Evolutionary conservation across 2,797 vertebrate genomes (phyloP).

Genomic region (Emys orbicularis): DNA sequence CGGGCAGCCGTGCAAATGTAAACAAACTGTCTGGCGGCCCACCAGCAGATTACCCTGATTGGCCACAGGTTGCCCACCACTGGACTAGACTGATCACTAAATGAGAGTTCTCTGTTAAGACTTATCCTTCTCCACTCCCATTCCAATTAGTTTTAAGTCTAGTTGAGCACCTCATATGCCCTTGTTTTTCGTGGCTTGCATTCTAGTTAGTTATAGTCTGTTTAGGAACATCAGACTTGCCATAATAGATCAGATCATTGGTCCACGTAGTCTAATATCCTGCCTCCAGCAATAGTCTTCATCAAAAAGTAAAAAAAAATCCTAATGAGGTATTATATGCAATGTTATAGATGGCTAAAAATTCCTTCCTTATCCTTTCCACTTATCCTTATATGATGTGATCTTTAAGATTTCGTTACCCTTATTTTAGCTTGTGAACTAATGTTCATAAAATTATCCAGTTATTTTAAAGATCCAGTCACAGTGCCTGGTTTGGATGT

Average conservation of each 20-base stretch:
- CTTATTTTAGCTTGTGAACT: neutral
- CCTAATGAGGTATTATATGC: neutral
- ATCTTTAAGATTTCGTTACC: neutral
- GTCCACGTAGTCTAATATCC: neutral
- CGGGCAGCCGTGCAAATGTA: too few relatives aligned
- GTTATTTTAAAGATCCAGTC: neutral
- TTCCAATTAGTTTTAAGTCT: neutral
- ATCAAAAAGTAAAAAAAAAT: neutral
- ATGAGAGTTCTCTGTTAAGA: neutral
- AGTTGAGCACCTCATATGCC: neutral
- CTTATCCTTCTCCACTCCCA: neutral
- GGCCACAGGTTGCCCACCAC: too few relatives aligned
- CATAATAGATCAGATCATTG: neutral
- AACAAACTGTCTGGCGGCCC: too few relatives aligned
- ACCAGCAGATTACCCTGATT: too few relatives aligned
- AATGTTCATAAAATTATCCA: neutral
- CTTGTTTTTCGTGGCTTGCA: neutral
- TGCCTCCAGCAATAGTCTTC: neutral
- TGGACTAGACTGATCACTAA: neutral
- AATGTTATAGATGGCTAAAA: fast-evolving
- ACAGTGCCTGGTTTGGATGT: neutral
- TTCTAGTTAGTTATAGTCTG: neutral
- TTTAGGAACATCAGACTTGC: neutral
- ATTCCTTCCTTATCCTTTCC: neutral
- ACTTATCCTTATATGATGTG: neutral